phyloP scores from a whole-genome alignment of 2,113 vertebrate species.

The Cyprinodon variegatus region DNA sequence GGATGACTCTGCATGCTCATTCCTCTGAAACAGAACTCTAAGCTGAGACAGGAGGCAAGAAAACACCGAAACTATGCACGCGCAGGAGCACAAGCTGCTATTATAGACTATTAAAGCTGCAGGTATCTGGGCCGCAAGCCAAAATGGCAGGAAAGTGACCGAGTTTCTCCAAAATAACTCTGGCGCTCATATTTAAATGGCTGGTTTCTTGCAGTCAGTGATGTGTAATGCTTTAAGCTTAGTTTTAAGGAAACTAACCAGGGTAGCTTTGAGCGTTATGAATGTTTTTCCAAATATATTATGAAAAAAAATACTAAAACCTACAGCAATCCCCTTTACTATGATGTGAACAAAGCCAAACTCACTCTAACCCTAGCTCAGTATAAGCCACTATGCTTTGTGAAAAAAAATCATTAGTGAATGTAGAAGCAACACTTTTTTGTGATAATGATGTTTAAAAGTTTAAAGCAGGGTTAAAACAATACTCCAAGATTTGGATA shows the following conservation, averaged over 20 bases:
- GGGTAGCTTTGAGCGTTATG: not conserved
- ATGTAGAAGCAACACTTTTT: no score
- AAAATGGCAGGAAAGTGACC: constrained; percentile 46
- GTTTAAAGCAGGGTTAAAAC: no score
- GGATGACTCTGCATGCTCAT: constrained; percentile 74
- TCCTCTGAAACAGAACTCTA: constrained; percentile 75
- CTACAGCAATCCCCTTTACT: not conserved
- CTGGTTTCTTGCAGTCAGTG: constrained; percentile 9
- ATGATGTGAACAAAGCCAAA: not conserved
- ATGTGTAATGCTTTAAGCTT: constrained; percentile 19
- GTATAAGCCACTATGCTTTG: no score
- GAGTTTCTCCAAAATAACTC: constrained; percentile 31
- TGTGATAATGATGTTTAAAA: no score
- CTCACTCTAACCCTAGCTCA: not conserved
- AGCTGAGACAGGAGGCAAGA: constrained; percentile 53
- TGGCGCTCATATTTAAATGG: constrained; percentile 7
- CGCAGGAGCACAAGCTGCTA: constrained; percentile 61
- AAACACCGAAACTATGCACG: constrained; percentile 70
- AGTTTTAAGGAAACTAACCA: constrained; percentile 9
- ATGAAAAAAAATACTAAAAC: not conserved
- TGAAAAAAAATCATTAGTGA: no score
- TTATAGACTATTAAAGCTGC: constrained; percentile 56
- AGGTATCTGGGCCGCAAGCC: constrained; percentile 52
- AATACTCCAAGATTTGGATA: no score
- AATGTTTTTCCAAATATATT: not conserved